phyloP scores from a whole-genome alignment of 2,113 vertebrate genomes.

The Urocynchramus pylzowi region DNA sequence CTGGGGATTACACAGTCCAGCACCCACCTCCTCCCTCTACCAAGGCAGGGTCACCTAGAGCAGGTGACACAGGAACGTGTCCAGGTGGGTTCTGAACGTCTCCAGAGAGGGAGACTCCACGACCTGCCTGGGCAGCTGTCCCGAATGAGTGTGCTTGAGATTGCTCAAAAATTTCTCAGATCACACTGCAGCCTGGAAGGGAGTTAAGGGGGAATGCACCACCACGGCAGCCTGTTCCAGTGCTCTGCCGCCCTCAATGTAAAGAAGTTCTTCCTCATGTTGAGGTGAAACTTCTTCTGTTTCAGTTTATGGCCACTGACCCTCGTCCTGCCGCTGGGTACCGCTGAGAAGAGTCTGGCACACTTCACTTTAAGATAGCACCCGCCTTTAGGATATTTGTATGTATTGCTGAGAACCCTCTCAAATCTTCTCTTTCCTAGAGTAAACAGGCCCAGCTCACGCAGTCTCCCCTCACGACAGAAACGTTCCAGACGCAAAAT shows the following conservation, averaged over 20 bases:
- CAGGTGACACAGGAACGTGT: not conserved
- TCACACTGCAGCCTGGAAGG: not conserved
- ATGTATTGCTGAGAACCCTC: accelerated
- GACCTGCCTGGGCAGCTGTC: not conserved
- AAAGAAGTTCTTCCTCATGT: not conserved
- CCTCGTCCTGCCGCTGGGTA: not conserved
- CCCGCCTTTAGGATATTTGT: not conserved
- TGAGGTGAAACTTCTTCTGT: not conserved
- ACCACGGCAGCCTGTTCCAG: not conserved
- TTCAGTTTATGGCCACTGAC: not conserved
- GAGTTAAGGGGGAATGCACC: not conserved
- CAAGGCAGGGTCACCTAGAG: not conserved
- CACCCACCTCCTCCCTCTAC: accelerated
- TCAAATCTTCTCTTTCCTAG: no score
- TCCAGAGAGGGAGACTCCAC: not conserved
- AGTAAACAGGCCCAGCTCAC: not conserved
- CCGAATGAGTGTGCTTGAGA: not conserved
- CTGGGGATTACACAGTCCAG: not conserved
- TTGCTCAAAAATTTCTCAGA: not conserved
- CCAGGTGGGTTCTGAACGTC: not conserved
- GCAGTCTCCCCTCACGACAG: not conserved
- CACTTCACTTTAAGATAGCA: not conserved
- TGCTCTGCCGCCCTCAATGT: not conserved
- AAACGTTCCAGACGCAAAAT: not conserved
- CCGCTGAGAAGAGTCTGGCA: not conserved